phyloP scores from a whole-genome alignment of 2,888 invertebrate species.

The Kuschelorhynchus macadamiae region DNA sequence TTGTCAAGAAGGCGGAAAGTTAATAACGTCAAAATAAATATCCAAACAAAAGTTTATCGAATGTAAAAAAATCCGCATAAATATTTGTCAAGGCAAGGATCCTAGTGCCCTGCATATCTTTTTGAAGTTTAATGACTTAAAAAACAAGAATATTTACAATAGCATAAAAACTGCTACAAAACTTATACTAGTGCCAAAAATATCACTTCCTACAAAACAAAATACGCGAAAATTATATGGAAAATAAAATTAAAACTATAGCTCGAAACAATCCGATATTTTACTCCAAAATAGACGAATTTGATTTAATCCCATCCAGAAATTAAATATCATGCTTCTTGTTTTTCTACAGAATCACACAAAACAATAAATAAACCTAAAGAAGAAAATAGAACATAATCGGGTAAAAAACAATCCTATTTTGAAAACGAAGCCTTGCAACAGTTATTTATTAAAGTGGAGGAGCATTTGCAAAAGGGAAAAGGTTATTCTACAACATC shows the following conservation, averaged over 20 bases:
- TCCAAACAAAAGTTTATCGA: too few species aligned
- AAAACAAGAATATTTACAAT: conserved; percentile 14
- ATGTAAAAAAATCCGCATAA: too few species aligned
- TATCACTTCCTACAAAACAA: conserved; percentile 28
- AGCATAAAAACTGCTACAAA: conserved; percentile 27
- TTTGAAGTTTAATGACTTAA: conserved; percentile 23
- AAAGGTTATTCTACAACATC: conserved; percentile 36
- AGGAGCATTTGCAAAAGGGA: conserved; percentile 29
- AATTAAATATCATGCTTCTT: too few species aligned
- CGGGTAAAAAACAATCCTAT: conserved; percentile 17
- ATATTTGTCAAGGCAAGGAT: too few species aligned
- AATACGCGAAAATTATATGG: conserved; percentile 27
- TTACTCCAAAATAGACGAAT: conserved; percentile 32
- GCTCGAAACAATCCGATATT: conserved; percentile 20
- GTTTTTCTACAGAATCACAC: conserved; percentile 24
- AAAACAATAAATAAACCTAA: too few species aligned
- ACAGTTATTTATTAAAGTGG: conserved; percentile 39
- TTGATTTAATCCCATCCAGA: conserved; percentile 30
- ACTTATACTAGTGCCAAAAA: conserved; percentile 22
- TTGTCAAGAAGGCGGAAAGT: too few species aligned
- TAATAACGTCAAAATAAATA: too few species aligned
- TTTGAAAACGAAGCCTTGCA: conserved; percentile 25
- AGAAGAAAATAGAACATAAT: too few species aligned
- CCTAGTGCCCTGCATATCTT: background rate
- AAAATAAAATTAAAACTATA: conserved; percentile 32